Evolutionary conservation across 2,888 invertebrate genomes (phyloP).

Genomic region (Digitonthophagus gazella): DNA sequence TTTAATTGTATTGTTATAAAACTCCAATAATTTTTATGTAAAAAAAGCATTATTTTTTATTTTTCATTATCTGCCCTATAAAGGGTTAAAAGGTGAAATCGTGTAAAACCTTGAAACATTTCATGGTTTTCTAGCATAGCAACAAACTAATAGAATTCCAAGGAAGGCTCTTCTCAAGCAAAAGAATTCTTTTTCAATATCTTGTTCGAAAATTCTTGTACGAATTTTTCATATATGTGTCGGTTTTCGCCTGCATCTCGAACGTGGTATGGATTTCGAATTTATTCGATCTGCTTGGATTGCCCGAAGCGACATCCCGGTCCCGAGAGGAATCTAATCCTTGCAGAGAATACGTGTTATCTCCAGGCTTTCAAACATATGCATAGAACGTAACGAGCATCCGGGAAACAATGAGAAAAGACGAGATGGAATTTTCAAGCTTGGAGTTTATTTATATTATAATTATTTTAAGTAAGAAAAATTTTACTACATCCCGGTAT

Average conservation of each 20-base stretch:
- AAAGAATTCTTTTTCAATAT: not conserved
- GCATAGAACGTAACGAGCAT: not conserved
- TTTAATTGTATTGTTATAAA: too few relatives aligned
- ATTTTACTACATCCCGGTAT: too few relatives aligned
- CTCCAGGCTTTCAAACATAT: not conserved
- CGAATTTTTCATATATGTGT: not conserved
- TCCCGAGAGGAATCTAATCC: not conserved
- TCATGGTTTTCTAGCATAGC: not conserved
- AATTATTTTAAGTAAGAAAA: not conserved
- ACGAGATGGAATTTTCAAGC: not conserved
- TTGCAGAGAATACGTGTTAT: not conserved
- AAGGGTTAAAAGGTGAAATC: too few relatives aligned
- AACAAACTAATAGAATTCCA: not conserved
- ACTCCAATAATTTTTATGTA: too few relatives aligned
- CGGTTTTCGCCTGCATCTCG: not conserved
- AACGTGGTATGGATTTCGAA: not conserved
- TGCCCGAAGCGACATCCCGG: not conserved
- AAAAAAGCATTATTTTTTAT: too few relatives aligned
- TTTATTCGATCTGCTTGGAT: not conserved
- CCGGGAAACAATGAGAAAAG: not conserved
- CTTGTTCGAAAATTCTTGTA: not conserved
- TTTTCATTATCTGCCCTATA: too few relatives aligned
- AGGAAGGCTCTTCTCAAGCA: not conserved
- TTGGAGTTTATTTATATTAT: not conserved
- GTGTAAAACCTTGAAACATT: too few relatives aligned